These are phyloP conservation scores for Trogon melanurus DNA, from an alignment of 2,113 vertebrate species.

Conservation along the genomic window DNA sequence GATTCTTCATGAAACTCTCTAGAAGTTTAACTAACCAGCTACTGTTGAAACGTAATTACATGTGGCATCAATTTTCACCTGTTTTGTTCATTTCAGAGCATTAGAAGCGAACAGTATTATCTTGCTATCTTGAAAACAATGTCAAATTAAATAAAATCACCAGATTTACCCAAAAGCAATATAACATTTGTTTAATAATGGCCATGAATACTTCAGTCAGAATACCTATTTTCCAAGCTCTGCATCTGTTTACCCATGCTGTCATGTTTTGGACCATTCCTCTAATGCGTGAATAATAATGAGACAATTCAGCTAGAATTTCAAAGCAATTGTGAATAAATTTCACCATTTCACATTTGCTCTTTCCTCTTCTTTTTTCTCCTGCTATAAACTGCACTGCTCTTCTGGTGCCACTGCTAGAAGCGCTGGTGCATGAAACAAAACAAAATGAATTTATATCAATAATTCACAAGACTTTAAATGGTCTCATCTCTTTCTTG, in stretches of 20 bases:
- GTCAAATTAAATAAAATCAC: constrained; percentile 69
- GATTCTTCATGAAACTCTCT: constrained; percentile 42
- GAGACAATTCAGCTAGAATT: constrained; percentile 62
- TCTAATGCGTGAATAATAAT: constrained; percentile 58
- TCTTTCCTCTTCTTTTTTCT: constrained; percentile 46
- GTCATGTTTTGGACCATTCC: constrained; percentile 57
- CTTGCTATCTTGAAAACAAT: constrained; percentile 63
- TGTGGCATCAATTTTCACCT: constrained; percentile 49
- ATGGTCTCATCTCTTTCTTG: constrained; percentile 55
- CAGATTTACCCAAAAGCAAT: constrained; percentile 64
- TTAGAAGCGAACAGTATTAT: constrained; percentile 51
- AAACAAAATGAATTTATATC: constrained; percentile 68
- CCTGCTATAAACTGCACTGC: constrained; percentile 28
- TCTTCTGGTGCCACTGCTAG: constrained; percentile 36
- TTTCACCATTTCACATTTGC: constrained; percentile 68
- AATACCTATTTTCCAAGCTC: constrained; percentile 51
- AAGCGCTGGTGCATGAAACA: constrained; percentile 56
- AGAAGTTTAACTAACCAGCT: constrained; percentile 58
- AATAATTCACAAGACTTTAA: constrained; percentile 68
- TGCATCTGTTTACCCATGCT: constrained; percentile 59
- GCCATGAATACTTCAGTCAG: constrained; percentile 57
- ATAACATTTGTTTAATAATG: constrained; percentile 66
- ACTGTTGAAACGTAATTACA: constrained; percentile 39
- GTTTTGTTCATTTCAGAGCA: constrained; percentile 60
- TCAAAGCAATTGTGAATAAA: constrained; percentile 68